Evolutionary conservation across 2,113 vertebrate species (phyloP), one percentile per base, ranked within the genome.

Genomic region (Trochalopteron elliotii): DNA sequence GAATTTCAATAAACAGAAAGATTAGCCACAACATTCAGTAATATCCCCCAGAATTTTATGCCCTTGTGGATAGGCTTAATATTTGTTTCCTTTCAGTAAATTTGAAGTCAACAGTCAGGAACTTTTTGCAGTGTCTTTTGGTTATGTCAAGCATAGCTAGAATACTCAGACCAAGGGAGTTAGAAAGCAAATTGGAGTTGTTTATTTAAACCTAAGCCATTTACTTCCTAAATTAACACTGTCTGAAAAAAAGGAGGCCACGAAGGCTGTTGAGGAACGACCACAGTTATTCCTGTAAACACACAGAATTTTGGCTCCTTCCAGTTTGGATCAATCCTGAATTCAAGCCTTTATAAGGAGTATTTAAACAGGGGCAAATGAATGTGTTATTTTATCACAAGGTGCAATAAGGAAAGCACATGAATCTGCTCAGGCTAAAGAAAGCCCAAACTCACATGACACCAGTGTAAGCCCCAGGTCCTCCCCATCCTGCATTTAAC

Each of bases 371-470:
- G 12, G 45, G 33, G 45, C 28, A 94, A 90, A 63, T 23, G 4
- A 93, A 94, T 3, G 11, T 50, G 47, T 40, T 31, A 15, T n/a
- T 96, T 89, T 55, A 56, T 52, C 59, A 28, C 39, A 45, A 93
- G 56, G 61, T 71, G n/a, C 37, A 88, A 37, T 33, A 91, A 69
- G 1, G 13, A 94, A 89, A 70, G 71, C 75, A 49, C 21, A 28
- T 40, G 89, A 79, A 87, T 89, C 85, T 71, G 64, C 76, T 77
- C 69, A 63, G 87, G 57, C 68, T 89, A 72, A 86, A 80, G 82
- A 92, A 80, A 83, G 64, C 60, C 79, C 78, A 70, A 87, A 94
- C 52, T 90, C 90, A 85, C 72, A 74, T 67, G 78, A 92, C 89
- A 92, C 33, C 67, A 70, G 45, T 12, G 53, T 60, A 92, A 93